These are phyloP conservation scores for Nomia melanderi DNA, from an alignment of 1,140 invertebrate species.

Conservation along the genomic window DNA sequence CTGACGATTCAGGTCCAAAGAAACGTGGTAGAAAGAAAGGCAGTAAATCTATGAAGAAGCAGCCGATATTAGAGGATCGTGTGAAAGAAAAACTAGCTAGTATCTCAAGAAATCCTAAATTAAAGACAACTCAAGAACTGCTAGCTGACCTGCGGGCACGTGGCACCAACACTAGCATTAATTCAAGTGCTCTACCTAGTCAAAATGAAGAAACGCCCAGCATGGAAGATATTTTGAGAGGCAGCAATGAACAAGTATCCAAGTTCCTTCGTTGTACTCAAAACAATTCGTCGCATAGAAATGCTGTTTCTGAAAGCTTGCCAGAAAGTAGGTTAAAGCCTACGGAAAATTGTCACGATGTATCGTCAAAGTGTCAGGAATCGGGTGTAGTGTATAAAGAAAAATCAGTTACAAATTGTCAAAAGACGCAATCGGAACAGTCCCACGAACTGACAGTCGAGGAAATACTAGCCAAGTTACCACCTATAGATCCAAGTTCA, in stretches of 20 bases:
- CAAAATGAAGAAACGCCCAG: slow-evolving; percentile 75
- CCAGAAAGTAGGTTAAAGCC: slow-evolving; percentile 40
- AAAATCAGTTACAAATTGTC: slow-evolving; percentile 34
- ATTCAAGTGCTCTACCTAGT: slow-evolving; percentile 74
- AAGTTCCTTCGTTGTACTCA: slow-evolving; percentile 82
- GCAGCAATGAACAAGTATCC: slow-evolving; percentile 79
- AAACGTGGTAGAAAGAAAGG: slow-evolving; percentile 87
- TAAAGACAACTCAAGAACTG: slow-evolving; percentile 92
- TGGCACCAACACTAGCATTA: slow-evolving; percentile 75
- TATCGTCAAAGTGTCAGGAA: slow-evolving; percentile 46
- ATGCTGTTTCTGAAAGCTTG: slow-evolving; percentile 44
- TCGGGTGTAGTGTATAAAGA: slow-evolving; percentile 39
- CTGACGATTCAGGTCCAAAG: slow-evolving; percentile 78
- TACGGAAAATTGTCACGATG: slow-evolving; percentile 45
- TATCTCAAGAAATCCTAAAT: slow-evolving; percentile 85
- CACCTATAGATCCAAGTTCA: slow-evolving; percentile 83
- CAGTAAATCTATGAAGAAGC: slow-evolving; percentile 83
- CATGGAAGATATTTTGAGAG: slow-evolving; percentile 73
- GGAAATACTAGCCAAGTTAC: slow-evolving; percentile 83
- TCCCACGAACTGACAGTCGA: slow-evolving; percentile 78
- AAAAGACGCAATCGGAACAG: slow-evolving; percentile 38
- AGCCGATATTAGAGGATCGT: slow-evolving; percentile 81
- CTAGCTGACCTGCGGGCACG: slow-evolving; percentile 89
- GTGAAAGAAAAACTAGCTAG: slow-evolving; percentile 85
- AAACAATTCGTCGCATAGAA: slow-evolving; percentile 71